Conservation (phyloP, 1,140 invertebrate genomes). For the Drosophila arawakana region DNA sequence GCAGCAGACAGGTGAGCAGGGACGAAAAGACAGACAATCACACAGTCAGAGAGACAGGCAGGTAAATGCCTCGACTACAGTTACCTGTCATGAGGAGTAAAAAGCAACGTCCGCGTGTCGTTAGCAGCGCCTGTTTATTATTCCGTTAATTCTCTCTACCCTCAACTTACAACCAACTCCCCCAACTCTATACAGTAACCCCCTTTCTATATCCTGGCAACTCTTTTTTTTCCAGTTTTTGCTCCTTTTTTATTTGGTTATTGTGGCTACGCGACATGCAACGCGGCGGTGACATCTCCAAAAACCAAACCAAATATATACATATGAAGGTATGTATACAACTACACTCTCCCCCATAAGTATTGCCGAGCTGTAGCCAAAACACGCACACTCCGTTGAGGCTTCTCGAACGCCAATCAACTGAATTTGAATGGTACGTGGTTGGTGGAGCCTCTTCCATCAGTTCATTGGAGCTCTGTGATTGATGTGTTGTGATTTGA, state of each 20-base stretch:
- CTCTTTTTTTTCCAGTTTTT: constrained; percentile 34
- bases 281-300: constrained; percentile 79
- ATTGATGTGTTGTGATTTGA: too few species aligned
- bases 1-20: background rate
- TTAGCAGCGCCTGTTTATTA: constrained; percentile 83
- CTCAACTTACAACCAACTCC: constrained; percentile 2
- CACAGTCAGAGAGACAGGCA: background rate
- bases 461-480: too few species aligned
- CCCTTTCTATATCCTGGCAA: constrained; percentile 29
- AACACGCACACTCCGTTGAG: constrained; percentile 43
- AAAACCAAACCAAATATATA: constrained; percentile 51
- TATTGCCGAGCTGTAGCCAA: constrained; percentile 18
- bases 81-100: constrained; percentile 1
- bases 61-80: constrained; percentile 22
- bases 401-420: constrained; percentile 33
- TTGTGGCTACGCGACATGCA: constrained; percentile 69
- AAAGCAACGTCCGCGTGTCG: constrained; percentile 62
- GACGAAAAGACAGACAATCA: background rate
- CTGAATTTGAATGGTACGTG: constrained; percentile 32
- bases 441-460: background rate
- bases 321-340: background rate
- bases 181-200: background rate
- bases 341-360: constrained; percentile 6
- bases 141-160: constrained; percentile 73
- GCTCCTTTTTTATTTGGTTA: constrained; percentile 1